Evolutionary conservation across 92 coral and sea anemone genomes (phyloP).

Genomic region (Siderastrea radians): DNA sequence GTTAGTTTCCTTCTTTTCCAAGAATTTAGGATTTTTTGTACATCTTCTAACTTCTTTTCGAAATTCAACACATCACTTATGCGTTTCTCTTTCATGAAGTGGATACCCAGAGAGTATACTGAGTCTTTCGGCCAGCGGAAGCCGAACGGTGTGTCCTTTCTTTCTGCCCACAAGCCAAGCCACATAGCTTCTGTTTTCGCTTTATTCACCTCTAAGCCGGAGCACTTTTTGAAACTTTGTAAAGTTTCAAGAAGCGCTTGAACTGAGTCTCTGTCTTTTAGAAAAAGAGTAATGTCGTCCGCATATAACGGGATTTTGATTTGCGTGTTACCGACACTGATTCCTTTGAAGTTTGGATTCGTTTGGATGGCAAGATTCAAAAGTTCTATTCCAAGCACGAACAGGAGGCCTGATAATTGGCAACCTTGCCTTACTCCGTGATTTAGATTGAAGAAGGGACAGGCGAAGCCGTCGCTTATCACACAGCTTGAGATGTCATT

Average conservation of each 20-base stretch:
- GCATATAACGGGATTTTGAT: conserved; percentile 19
- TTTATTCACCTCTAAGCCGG: background rate
- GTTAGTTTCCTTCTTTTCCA: too few species aligned
- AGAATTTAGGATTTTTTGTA: too few species aligned
- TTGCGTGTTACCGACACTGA: conserved; percentile 1
- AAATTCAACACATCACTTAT: too few species aligned
- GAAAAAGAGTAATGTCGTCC: conserved; percentile 25
- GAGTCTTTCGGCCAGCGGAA: too few species aligned
- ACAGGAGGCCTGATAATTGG: conserved; percentile 23
- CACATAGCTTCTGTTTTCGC: too few species aligned
- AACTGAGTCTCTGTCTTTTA: conserved; percentile 22
- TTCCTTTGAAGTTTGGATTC: conserved; percentile 16
- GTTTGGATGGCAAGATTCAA: conserved; percentile 4
- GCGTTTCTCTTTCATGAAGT: too few species aligned
- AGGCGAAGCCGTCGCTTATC: background rate
- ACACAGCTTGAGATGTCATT: conserved; percentile 34
- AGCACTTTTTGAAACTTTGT: conserved; percentile 9
- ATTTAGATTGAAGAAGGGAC: background rate
- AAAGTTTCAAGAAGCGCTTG: conserved; percentile 4
- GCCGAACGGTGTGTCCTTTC: too few species aligned
- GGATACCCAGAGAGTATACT: too few species aligned
- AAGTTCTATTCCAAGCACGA: conserved; percentile 25
- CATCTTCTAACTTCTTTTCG: too few species aligned
- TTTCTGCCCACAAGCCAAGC: too few species aligned
- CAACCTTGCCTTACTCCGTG: conserved; percentile 40